Evolutionary conservation across 1,140 invertebrate genomes (phyloP).

Genomic region (Drosophila mayri): DNA sequence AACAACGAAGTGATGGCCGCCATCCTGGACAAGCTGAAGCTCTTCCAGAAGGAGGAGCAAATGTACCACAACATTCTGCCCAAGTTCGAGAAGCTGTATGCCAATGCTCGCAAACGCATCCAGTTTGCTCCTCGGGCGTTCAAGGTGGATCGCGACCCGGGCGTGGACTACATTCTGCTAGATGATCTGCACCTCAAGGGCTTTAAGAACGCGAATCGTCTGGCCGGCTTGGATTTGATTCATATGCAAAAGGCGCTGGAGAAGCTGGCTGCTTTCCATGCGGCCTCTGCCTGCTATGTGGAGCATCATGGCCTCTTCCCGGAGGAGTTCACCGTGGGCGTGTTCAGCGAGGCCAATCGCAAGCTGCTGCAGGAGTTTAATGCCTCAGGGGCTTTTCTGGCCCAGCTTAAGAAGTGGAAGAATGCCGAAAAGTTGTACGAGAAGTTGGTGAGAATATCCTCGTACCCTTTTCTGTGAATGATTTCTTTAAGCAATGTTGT

Average conservation of each 20-base stretch:
- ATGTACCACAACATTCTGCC: constrained; percentile 75
- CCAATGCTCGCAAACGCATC: constrained; percentile 57
- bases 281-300: constrained; percentile 83
- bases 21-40: constrained; percentile 56
- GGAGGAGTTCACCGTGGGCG: constrained; percentile 71
- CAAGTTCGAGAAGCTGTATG: constrained; percentile 74
- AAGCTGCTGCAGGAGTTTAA: constrained; percentile 75
- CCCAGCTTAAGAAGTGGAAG: constrained; percentile 80
- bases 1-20: constrained; percentile 63
- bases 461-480: background rate
- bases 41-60: constrained; percentile 75
- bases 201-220: constrained; percentile 87
- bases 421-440: constrained; percentile 71
- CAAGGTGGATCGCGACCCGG: constrained; percentile 70
- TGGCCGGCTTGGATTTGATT: constrained; percentile 85
- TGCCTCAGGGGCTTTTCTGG: constrained; percentile 64
- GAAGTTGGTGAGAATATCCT: constrained; percentile 57
- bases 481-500: background rate
- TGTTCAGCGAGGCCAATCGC: constrained; percentile 69
- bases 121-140: constrained; percentile 73
- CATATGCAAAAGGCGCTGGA: constrained; percentile 86
- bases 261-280: constrained; percentile 87
- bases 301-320: constrained; percentile 72
- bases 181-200: constrained; percentile 86
- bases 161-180: constrained; percentile 81